Conservation (phyloP, 2,797 vertebrate species). For the Perodicticus potto region DNA sequence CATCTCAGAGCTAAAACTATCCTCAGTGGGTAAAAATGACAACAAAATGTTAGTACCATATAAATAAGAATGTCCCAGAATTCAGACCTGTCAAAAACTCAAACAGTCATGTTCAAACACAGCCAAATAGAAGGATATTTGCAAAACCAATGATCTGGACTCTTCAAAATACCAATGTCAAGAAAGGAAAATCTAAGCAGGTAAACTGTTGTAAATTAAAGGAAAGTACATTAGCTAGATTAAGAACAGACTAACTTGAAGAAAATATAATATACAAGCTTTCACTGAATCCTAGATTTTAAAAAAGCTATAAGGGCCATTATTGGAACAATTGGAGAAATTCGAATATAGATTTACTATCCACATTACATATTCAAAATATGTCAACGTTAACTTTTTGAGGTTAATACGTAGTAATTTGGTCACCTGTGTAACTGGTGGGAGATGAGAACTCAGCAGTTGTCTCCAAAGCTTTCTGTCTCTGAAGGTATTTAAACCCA, state of each 20-base stretch:
- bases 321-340: not conserved
- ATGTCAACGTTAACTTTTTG: not conserved
- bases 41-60: conserved; percentile 4
- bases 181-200: not conserved
- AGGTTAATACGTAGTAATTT: not conserved
- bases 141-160: not conserved
- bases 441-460: not conserved
- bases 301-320: not conserved
- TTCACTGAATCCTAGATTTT: not conserved
- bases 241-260: conserved; percentile 5
- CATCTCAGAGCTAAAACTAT: conserved; percentile 19
- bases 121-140: not conserved
- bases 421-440: not conserved
- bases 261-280: not conserved
- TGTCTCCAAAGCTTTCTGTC: not conserved
- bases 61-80: conserved; percentile 3
- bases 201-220: not conserved
- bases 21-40: not conserved
- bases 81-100: conserved; percentile 33
- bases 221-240: not conserved
- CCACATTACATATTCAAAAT: not conserved
- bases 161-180: conserved; percentile 1
- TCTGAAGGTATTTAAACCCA: conserved; percentile 18
- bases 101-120: not conserved
- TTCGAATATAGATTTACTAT: not conserved